These are phyloP conservation scores for Ptilodon capucinus DNA, from an alignment of 2,888 invertebrate species.

Conservation along the genomic window DNA sequence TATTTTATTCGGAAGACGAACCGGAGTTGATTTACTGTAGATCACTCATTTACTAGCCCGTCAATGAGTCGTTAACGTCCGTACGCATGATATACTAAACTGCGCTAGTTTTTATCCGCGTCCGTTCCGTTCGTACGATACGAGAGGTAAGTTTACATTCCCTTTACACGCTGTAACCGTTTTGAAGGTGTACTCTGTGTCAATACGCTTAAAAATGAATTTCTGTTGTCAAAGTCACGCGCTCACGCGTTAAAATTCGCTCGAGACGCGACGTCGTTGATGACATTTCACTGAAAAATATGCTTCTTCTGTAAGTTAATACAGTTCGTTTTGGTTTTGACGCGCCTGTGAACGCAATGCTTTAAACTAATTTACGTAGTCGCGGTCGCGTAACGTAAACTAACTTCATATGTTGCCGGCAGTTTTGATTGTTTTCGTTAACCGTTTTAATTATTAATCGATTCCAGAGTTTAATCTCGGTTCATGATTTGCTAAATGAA, in stretches of 20 bases:
- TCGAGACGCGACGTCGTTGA: too few species aligned
- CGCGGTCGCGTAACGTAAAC: slow-evolving; percentile 16
- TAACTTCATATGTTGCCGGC: background rate
- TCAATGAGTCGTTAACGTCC: slow-evolving; percentile 14
- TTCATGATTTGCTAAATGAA: too few species aligned
- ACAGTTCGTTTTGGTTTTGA: too few species aligned
- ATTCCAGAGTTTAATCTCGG: background rate
- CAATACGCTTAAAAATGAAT: too few species aligned
- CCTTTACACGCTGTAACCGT: too few species aligned
- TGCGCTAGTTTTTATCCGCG: slow-evolving; percentile 7
- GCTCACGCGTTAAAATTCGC: too few species aligned
- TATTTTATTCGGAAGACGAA: slow-evolving; percentile 23
- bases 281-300: too few species aligned
- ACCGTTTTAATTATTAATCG: background rate
- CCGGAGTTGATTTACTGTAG: slow-evolving; percentile 20
- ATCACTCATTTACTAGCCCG: slow-evolving; percentile 16
- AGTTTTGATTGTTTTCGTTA: background rate
- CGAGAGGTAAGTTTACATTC: background rate
- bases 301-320: too few species aligned
- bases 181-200: too few species aligned
- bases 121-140: background rate
- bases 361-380: slow-evolving; percentile 14
- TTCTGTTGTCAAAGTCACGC: too few species aligned
- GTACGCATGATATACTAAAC: slow-evolving; percentile 13
- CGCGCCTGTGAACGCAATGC: too few species aligned